Evolutionary conservation across 2,797 vertebrate species (phyloP), one percentile per base, ranked within the genome.

Genomic region (Darevskia nairensis): DNA sequence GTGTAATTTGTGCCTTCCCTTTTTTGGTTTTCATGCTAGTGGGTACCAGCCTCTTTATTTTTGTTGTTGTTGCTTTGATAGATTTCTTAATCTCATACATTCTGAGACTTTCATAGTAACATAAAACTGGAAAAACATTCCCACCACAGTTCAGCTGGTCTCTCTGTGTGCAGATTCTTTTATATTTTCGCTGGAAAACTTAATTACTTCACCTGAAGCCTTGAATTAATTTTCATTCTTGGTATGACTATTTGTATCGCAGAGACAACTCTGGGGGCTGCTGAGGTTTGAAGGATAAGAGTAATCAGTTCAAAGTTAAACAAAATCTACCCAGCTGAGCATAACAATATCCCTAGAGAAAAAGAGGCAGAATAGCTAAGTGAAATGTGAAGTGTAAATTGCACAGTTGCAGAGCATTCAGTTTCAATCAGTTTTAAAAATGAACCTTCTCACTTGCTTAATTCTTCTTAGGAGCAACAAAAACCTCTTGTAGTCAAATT

Each of bases 101-200:
- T 76, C 19, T 74, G 11, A 82, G 35, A 59, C 32, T 35, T 66
- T 4, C 23, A 1, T 82, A 19, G 35, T 92, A 78, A 55, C 27
- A 88, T 46, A 59, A 89, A 92, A 80, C 75, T 11, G 1, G 84
- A 91, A 32, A 82, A 69, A 88, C 87, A 88, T 74, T 86, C 85
- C 35, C 0, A 0, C 1, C 2, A 50, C 66, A 35, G 19, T 61
- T 39, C 78, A 55, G 39, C n/a, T 88, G 82, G 84, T 93, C 92
- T 89, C 88, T 91, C 89, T 69, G 85, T 92, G 84, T 50, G 27
- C 87, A 88, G 17, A 80, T 78, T 74, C 89, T 86, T n/a, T 91
- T 91, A 86, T 92, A 80, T 92, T 95, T 92, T 93, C 89, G 86
- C 89, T 90, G 88, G 88, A 93, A 85, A 93, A 90, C 85, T 82